Evolutionary conservation across 2,113 vertebrate genomes (phyloP), one percentile per base, ranked within the genome.

Genomic region (Pterophyllum scalare): DNA sequence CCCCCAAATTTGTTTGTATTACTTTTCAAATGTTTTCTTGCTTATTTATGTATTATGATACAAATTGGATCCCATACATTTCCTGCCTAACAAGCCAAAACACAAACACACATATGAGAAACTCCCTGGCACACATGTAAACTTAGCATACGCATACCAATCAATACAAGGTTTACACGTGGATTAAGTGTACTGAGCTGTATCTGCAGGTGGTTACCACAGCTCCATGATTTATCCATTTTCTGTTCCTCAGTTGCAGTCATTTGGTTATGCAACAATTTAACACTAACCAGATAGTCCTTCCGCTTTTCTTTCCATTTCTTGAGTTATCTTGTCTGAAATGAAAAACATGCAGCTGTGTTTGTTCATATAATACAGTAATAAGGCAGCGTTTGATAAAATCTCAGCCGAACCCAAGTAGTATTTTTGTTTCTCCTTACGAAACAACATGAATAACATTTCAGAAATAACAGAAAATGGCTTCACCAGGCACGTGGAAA

Each of bases 191-290:
- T 88, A 35, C 88, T 52, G 78, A 56, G 80, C 80, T 86, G 80
- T 78, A 83, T 86, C 87, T 91, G 93, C 80, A 92, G 91, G 90
- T 93, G 91, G 79, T 76, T 26, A 77, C 77, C 87, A 61, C 61
- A 77, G 78, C 59, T 60, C 65, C 80, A 77, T 84, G 86, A 93
- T 80, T 92, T 72, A 88, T 87, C 83, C 79, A 59, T 88, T 93
- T 91, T 89, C 88, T 80, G 2, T 87, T 75, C 89, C 78, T 85
- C 79, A 43, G 75, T 59, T 43, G 9, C 67, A 75, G 28, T 54
- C 77, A 57, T 54, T 70, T 75, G 54, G 74, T 92, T 90, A 87
- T 79, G 87, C 70, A 94, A 92, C 70, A 31, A 22, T 79, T 60
- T 65, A 82, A 84, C 82, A 65, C 86, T 64, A 74, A 70, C 52